Evolutionary conservation across 2,888 invertebrate species (phyloP).

Genomic region (Tanytarsus gracilentus): DNA sequence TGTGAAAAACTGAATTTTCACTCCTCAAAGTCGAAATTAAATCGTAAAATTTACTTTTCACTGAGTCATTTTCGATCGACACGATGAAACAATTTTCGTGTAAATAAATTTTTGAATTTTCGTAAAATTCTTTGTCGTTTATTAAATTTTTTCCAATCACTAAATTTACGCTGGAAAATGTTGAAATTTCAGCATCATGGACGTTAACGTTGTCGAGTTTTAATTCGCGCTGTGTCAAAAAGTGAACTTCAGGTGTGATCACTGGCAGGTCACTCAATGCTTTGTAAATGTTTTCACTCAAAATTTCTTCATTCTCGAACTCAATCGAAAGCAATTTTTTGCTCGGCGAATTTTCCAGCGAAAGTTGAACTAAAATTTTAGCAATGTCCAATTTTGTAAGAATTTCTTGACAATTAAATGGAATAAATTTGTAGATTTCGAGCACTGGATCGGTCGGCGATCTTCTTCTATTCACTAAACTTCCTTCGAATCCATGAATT

Average conservation of each 20-base stretch:
- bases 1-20: slow-evolving; percentile 35
- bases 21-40: slow-evolving; percentile 36
- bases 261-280: slow-evolving; percentile 52
- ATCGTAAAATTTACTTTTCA: slow-evolving; percentile 32
- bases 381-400: slow-evolving; percentile 40
- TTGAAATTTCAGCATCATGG: slow-evolving; percentile 47
- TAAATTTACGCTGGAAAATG: slow-evolving; percentile 35
- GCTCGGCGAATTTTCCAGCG: slow-evolving; percentile 55
- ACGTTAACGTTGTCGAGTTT: slow-evolving; percentile 46
- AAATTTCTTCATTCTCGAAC: slow-evolving; percentile 44
- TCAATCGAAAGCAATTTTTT: slow-evolving; percentile 50
- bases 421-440: slow-evolving; percentile 61
- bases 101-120: slow-evolving; percentile 43
- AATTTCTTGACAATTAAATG: slow-evolving; percentile 50
- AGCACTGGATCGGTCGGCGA: slow-evolving; percentile 57
- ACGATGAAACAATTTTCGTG: slow-evolving; percentile 50
- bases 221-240: no score
- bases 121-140: slow-evolving; percentile 39
- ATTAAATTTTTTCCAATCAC: slow-evolving; percentile 32
- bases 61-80: slow-evolving; percentile 45
- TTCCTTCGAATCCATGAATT: no score
- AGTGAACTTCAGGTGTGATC: slow-evolving; percentile 52
- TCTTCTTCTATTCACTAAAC: slow-evolving; percentile 54
- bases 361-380: slow-evolving; percentile 52
- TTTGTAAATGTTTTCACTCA: slow-evolving; percentile 47